Percentiles rank a stretch among this genome's conserved stretches.
These are phyloP conservation scores for Notarius lentiginosus DNA, from an alignment of 2,113 vertebrate species.

Conservation along the genomic window DNA sequence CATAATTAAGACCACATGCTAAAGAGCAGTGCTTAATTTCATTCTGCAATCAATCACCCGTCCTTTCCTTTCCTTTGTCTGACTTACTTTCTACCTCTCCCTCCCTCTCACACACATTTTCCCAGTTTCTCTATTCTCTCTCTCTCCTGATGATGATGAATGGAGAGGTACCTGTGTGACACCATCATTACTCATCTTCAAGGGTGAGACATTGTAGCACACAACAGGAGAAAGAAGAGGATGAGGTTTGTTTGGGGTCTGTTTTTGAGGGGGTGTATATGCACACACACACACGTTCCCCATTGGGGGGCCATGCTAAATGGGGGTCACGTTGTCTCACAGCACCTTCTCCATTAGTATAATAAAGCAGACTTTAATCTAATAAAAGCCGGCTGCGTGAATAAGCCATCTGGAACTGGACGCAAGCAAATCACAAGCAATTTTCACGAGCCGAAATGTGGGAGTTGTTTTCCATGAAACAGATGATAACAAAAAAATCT, in stretches of 20 bases:
- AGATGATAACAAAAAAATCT: not conserved
- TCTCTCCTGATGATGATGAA: slow-evolving; percentile 55
- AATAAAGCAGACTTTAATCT: slow-evolving; percentile 46
- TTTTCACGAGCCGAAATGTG: not conserved
- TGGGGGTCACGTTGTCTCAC: slow-evolving; percentile 30
- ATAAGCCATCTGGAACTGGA: slow-evolving; percentile 35
- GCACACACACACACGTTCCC: slow-evolving; percentile 18
- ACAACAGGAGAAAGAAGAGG: slow-evolving; percentile 27
- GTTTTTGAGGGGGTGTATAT: slow-evolving; percentile 2
- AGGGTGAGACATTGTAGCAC: slow-evolving; percentile 36
- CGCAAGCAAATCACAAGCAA: slow-evolving; percentile 8
- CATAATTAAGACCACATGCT: slow-evolving; percentile 71
- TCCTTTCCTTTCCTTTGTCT: slow-evolving; percentile 40
- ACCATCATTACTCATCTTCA: slow-evolving; percentile 58
- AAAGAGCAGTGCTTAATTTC: slow-evolving; percentile 68
- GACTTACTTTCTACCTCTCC: not conserved
- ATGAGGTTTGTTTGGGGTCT: slow-evolving; percentile 40
- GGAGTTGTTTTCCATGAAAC: not conserved
- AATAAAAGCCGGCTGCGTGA: slow-evolving; percentile 34
- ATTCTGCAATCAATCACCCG: slow-evolving; percentile 59
- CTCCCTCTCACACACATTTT: slow-evolving; percentile 40
- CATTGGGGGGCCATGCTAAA: slow-evolving; percentile 23
- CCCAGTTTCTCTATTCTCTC: slow-evolving; percentile 19
- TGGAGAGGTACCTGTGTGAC: slow-evolving; percentile 50
- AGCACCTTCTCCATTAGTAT: slow-evolving; percentile 32